Evolutionary conservation across 2,888 invertebrate genomes (phyloP).

Genomic region (Callyntrura sp.): DNA sequence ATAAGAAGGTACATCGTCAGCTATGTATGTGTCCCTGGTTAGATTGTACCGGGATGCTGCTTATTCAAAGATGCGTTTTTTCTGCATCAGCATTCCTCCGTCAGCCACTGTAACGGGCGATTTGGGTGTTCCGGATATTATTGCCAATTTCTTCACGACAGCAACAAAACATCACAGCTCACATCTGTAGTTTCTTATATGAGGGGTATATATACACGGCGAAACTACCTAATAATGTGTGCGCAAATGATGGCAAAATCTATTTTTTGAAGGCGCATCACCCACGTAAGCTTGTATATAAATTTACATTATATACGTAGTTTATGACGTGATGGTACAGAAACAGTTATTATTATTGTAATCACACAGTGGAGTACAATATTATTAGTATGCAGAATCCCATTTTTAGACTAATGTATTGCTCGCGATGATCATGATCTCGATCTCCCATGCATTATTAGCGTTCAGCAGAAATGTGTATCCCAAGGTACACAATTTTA

Average conservation of each 20-base stretch:
- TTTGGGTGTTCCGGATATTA: slow-evolving; percentile 70
- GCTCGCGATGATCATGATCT: too few species aligned
- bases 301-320: too few species aligned
- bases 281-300: background rate
- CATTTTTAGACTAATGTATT: background rate
- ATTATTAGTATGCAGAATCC: background rate
- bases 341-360: slow-evolving; percentile 16
- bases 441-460: too few species aligned
- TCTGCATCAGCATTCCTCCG: slow-evolving; percentile 15
- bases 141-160: slow-evolving; percentile 64
- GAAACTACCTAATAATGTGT: slow-evolving; percentile 28
- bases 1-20: background rate
- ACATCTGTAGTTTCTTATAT: background rate
- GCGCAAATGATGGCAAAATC: slow-evolving; percentile 33
- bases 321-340: too few species aligned
- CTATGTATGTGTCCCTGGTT: background rate
- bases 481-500: background rate
- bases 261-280: background rate
- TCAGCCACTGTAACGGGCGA: slow-evolving; percentile 28
- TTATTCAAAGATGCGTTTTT: background rate
- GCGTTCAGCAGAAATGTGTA: background rate
- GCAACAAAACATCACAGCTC: slow-evolving; percentile 12
- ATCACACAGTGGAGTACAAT: slow-evolving; percentile 25
- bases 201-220: background rate
- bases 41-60: background rate